These are phyloP conservation scores for Cryptotermes secundus DNA, from an alignment of 1,140 invertebrate species.

Conservation along the genomic window DNA sequence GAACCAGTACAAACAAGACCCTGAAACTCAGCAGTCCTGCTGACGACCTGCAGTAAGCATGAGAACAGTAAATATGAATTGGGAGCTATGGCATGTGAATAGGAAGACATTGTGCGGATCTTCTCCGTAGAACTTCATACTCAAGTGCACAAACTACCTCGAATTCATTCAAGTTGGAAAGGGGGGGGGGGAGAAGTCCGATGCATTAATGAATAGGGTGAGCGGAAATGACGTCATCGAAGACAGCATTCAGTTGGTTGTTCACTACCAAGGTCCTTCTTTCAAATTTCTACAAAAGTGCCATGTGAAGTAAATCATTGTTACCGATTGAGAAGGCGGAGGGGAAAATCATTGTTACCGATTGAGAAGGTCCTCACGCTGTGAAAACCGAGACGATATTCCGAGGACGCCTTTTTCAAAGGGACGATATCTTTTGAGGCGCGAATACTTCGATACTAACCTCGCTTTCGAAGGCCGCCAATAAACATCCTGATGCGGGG, in stretches of 20 bases:
- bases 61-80: neutral
- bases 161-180: neutral
- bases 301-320: neutral
- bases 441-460: neutral
- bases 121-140: neutral
- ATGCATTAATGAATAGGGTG: neutral
- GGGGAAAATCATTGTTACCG: neutral
- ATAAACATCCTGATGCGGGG: neutral
- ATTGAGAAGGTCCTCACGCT: neutral
- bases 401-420: neutral
- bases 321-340: neutral
- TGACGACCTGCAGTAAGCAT: too few relatives aligned
- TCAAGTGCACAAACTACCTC: neutral
- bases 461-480: neutral
- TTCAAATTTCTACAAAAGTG: neutral
- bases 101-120: neutral
- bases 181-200: neutral
- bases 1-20: too few relatives aligned
- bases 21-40: too few relatives aligned
- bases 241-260: neutral
- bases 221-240: slow-evolving; percentile 4
- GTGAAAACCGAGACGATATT: neutral
- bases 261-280: neutral
- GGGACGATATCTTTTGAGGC: neutral
- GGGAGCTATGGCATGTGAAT: neutral